Percentiles rank a stretch among this genome's conserved stretches.
These are phyloP conservation scores for Sabatieria punctata DNA, from an alignment of 2,888 invertebrate genomes.

Conservation along the genomic window DNA sequence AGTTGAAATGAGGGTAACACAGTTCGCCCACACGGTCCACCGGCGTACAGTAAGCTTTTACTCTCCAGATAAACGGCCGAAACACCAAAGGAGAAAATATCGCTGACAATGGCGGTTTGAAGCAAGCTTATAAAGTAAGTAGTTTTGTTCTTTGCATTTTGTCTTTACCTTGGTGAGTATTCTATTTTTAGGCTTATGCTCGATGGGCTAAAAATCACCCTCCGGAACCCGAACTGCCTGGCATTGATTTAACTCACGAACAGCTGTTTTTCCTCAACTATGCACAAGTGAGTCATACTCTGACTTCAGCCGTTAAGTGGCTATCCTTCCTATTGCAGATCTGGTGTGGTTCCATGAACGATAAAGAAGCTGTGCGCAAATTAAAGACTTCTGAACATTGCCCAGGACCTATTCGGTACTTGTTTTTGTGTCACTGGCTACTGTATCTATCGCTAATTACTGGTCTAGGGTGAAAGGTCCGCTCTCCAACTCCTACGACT, in stretches of 20 bases:
- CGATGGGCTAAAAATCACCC: constrained; percentile 59
- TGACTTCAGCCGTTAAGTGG: background rate
- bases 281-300: constrained; percentile 48
- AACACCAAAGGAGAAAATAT: constrained; percentile 75
- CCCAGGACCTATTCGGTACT: constrained; percentile 45
- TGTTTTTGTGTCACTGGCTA: background rate
- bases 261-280: constrained; percentile 87
- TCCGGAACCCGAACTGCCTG: constrained; percentile 55
- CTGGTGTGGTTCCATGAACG: constrained; percentile 73
- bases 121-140: constrained; percentile 63
- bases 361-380: constrained; percentile 64
- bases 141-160: background rate
- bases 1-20: constrained; percentile 42
- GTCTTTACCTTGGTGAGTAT: background rate
- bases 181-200: constrained; percentile 50
- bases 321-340: constrained; percentile 37
- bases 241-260: constrained; percentile 64
- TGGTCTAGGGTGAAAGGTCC: constrained; percentile 61
- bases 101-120: constrained; percentile 77
- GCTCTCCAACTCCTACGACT: constrained; percentile 74
- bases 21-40: background rate
- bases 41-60: background rate
- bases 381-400: constrained; percentile 65
- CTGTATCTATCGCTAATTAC: background rate
- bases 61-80: constrained; percentile 47